Evolutionary conservation across 2,888 invertebrate species (phyloP), one percentile per base, ranked within the genome.

Genomic region (Tetragonisca angustula): DNA sequence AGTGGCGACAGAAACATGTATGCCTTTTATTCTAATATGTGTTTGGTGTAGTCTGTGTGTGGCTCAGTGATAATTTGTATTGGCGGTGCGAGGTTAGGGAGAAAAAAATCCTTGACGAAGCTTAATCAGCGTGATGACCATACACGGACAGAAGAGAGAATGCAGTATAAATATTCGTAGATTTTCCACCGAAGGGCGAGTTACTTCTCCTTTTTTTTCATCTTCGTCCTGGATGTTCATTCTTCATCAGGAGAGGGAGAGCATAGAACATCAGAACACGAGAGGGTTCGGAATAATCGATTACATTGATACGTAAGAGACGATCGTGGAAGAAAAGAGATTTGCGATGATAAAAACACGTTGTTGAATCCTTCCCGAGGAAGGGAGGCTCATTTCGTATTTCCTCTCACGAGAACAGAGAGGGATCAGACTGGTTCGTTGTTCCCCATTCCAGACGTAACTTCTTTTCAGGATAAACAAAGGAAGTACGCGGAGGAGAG

Each of bases 381-480:
- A 79, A 76, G 83, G 82, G 80, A 83, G 79, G 61, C 59, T 70
- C 59, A 43, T 67, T 68, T 78, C 62, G 76, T 72, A 72, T 78
- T 67, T 76, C 75, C 80, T 81, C 76, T 78, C 78, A 65, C 80
- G 77, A 69, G 79, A 82, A 80, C 56, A 75, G 75, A 82, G 81
- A 71, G 85, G 82, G 83, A 78, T 85, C 84, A 87, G 89, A 81
- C 85, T 83, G 82, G 84, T 89, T 89, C 85, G 90, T 89, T 89
- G 89, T 89, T 89, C 87, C 89, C 86, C 88, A 62, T 69, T 73
- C 78, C 81, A 74, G 84, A 78, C 84, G 71, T 82, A 80, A 59
- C 56, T 72, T 82, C 81, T 73, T 85, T 77, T 79, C 79, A 64
- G 79, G 69, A 81, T 73, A 74, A 68, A 77, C 79, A 43, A 43